Evolutionary conservation across 2,113 vertebrate genomes (phyloP), one percentile per base, ranked within the genome.

Genomic region (Penelope pileata): DNA sequence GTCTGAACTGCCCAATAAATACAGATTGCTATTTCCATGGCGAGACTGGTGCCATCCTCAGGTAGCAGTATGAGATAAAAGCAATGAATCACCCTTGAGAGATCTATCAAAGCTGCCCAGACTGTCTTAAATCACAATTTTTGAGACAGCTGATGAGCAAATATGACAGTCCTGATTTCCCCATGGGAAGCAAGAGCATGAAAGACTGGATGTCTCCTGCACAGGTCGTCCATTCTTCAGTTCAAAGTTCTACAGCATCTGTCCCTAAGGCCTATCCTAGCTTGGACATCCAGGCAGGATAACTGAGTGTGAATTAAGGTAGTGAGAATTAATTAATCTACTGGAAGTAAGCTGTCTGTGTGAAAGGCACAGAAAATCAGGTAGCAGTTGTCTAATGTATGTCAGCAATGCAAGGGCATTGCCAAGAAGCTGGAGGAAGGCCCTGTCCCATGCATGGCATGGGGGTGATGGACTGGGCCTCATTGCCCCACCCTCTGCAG

Each of bases 1-100:
- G 36, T 43, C 48, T 66, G 60, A 83, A 51, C 11, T 17, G 42
- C n/a, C 43, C 27, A 30, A 13, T 18, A 62, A 67, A 83, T 64
- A 54, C 58, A 56, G 42, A 21, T 14, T 50, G 10, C 4, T 58
- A n/a, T 23, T 13, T 92, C 42, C 36, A 15, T 26, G 54, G 38
- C 81, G 56, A 60, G 14, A 29, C 11, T 27, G 59, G 19, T 40
- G 72, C 24, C 54, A 16, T 69, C 30, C 19, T 83, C 1, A 1
- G 3, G 27, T 56, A 45, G 45, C 32, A 78, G 50, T 16, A 36
- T 68, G 67, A 75, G 42, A 40, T 11, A 24, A 11, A 24, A 1
- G 1, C 0, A 0, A 48, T 42, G 48, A 42, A 3, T 36, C n/a
- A 51, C 16, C 40, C 42, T 26, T 67, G 27, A 7, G 22, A 75